Base-by-base conservation (phyloP, 1,140 invertebrate species). In the Diorhabda sublineata region DNA sequence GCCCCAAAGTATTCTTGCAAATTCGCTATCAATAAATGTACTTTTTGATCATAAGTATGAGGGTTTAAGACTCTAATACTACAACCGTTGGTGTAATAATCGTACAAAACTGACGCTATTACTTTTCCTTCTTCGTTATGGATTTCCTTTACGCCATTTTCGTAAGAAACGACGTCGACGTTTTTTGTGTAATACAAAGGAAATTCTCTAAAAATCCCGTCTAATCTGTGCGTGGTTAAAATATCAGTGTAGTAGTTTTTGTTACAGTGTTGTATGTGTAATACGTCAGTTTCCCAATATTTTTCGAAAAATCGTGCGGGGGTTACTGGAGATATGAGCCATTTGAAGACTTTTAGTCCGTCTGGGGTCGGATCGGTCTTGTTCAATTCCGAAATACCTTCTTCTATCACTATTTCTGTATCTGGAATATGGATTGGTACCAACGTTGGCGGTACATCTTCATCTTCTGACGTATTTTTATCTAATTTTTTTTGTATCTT, bases 1-100 rank as follows among this genome's bases (percentile, higher is more conserved):
- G 92, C 96, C 61, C 91, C 91, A 79, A 99, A 98, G 78, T 89
- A 92, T 82, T 99, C 97, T 83, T 99, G 97, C 61, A 99, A 81
- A 6, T 87, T 87, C n/a, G 92, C 82, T 82, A 89, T 88, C 3
- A 91, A 66, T 11, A 83, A 74, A 74, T 89, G 87, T 45, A 92
- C 73, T 62, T 83, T 83, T 3, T 84, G 77, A 63, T 92, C 86
- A 78, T 93, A 99, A 0, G 92, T 92, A 76, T 97, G 97, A 3
- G 98, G 98, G 84, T 98, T 99, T 7, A 98, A 81, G 73, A 99
- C 83, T 66, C 97, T 87, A 26, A 99, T 83, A 71, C 95, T 97
- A 79, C 95, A 97, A 1, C 95, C 95, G 78, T 95, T 92, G 69
- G 87, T 81, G 81, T 95, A 98, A 81, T 89, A 93, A 81, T 96